Conservation (phyloP, 2,113 vertebrate genomes). For the Peromyscus maniculatus region DNA sequence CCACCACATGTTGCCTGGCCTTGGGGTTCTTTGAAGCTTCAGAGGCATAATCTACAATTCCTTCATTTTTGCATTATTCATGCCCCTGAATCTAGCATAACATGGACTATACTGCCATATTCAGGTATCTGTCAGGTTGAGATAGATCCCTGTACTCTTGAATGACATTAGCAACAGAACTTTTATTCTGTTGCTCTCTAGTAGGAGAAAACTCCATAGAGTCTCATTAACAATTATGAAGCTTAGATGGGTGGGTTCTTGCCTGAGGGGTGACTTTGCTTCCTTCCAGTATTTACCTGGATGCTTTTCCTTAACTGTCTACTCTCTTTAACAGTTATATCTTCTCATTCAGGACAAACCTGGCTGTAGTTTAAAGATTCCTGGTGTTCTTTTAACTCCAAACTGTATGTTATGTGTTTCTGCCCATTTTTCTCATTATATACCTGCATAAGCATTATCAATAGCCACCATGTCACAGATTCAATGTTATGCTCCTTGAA, state of each 20-base stretch:
- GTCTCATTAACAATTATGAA: neutral
- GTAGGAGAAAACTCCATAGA: neutral
- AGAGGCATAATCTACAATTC: neutral
- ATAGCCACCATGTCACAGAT: neutral
- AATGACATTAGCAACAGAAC: neutral
- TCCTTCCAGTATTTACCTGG: neutral
- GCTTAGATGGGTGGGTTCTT: neutral
- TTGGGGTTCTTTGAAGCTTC: neutral
- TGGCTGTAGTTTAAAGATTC: too few species aligned
- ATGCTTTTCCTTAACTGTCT: too few species aligned
- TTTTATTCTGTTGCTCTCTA: neutral
- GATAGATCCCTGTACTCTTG: too few species aligned
- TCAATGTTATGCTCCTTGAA: neutral
- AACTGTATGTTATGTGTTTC: neutral
- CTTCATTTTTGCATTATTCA: neutral
- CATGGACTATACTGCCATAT: too few species aligned
- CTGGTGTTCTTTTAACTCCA: neutral
- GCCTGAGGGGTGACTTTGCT: neutral
- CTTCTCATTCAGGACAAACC: neutral
- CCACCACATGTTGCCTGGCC: neutral
- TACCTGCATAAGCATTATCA: neutral
- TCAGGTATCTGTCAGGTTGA: neutral
- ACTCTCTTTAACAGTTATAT: neutral
- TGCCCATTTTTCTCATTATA: neutral
- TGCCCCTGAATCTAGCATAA: neutral